phyloP scores from a whole-genome alignment of 2,113 vertebrate species.

The Malurus alboscapulatus region DNA sequence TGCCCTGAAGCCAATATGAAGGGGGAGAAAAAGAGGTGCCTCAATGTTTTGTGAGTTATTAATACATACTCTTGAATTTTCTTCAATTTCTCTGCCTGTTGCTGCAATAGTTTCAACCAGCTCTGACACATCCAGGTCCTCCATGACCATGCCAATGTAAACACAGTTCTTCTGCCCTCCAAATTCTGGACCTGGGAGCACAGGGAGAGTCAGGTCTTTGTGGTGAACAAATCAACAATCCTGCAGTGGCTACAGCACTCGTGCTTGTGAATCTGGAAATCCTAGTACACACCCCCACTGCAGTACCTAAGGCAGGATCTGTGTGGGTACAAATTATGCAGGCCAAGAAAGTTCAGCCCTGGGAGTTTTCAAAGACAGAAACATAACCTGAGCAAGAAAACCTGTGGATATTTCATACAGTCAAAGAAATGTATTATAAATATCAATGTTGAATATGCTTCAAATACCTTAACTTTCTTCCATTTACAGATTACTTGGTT shows the following conservation, averaged over 20 bases:
- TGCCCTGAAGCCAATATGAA: neutral
- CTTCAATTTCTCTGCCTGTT: conserved; percentile 90
- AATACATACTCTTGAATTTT: conserved; percentile 88
- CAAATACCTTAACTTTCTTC: neutral
- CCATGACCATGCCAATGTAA: conserved; percentile 88
- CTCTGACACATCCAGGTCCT: conserved; percentile 86
- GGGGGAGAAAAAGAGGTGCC: neutral
- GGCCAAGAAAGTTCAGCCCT: neutral
- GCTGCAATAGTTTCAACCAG: conserved; percentile 86
- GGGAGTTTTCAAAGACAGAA: neutral
- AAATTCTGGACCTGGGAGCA: conserved; percentile 82
- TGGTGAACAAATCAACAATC: neutral
- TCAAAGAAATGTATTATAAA: neutral
- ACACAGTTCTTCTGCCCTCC: conserved; percentile 83
- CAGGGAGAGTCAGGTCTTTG: neutral
- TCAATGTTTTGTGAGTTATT: neutral
- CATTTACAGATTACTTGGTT: neutral
- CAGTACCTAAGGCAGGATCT: neutral
- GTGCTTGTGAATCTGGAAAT: neutral
- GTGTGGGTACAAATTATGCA: neutral
- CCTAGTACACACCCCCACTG: neutral
- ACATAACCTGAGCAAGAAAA: neutral
- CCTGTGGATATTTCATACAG: neutral
- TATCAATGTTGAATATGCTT: neutral
- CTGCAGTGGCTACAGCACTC: neutral